Evolutionary conservation across 30 jellyfish, hydroid and myxozoan species (phyloP).

Genomic region (Aurelia aurita): DNA sequence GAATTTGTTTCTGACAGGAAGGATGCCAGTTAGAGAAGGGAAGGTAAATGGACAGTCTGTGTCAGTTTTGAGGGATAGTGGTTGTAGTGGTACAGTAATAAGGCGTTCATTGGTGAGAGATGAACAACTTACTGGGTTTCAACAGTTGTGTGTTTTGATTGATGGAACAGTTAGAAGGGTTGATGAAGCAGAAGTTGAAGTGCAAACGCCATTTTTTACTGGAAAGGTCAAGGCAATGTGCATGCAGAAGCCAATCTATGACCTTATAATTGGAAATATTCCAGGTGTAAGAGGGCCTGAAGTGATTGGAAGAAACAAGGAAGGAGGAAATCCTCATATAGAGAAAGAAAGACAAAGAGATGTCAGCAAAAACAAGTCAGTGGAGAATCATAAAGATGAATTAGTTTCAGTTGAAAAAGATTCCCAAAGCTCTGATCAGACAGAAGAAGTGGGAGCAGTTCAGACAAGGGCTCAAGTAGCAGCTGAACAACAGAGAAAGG

Average conservation of each 20-base stretch:
- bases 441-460: conserved; percentile 34
- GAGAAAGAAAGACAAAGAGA: conserved; percentile 15
- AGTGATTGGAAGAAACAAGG: conserved; percentile 2
- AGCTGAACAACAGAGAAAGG: conserved; percentile 39
- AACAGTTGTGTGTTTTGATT: neutral
- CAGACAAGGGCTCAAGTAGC: conserved; percentile 40
- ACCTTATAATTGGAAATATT: conserved; percentile 46
- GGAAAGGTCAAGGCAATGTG: conserved; percentile 43
- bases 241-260: conserved; percentile 31
- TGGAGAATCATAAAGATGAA: conserved; percentile 9
- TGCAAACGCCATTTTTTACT: neutral
- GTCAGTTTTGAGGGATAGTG: conserved; percentile 9
- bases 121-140: neutral
- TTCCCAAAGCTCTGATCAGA: neutral
- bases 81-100: conserved; percentile 8
- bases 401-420: no score
- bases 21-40: neutral
- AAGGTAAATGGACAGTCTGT: conserved; percentile 7
- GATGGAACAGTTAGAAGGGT: no score
- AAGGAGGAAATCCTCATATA: conserved; percentile 18
- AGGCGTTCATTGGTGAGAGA: conserved; percentile 17
- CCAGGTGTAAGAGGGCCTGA: conserved; percentile 39
- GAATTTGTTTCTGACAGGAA: neutral
- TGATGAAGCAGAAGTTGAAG: no score
- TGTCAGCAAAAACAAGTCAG: conserved; percentile 5